Conservation (phyloP, 1,140 invertebrate species). For the Caenorhabditis inopinata region DNA sequence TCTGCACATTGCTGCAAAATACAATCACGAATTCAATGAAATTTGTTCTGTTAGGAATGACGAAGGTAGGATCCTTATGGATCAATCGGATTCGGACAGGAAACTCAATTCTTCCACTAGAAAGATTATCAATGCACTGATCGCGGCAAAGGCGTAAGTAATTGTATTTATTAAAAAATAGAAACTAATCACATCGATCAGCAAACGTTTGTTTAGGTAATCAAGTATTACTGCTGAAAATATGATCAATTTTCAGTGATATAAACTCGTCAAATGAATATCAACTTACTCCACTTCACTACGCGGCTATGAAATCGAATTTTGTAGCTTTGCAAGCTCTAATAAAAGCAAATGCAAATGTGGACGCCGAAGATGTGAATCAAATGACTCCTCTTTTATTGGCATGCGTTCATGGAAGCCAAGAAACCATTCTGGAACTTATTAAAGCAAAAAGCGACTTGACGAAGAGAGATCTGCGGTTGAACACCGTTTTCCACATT, state of each 20-base stretch:
- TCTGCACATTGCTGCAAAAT: slow-evolving; percentile 67
- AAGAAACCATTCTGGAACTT: neutral
- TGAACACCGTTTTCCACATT: slow-evolving; percentile 41
- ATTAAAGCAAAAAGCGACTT: neutral
- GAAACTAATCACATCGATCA: too few relatives aligned
- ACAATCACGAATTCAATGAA: slow-evolving; percentile 65
- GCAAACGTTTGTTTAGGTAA: neutral
- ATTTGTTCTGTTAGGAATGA: neutral
- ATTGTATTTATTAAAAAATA: too few relatives aligned
- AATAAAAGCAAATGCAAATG: slow-evolving; percentile 59
- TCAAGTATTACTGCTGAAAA: neutral
- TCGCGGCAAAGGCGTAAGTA: slow-evolving; percentile 20
- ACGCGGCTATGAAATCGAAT: slow-evolving; percentile 67
- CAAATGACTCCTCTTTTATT: slow-evolving; percentile 22
- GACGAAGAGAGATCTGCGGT: neutral
- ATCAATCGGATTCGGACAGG: neutral
- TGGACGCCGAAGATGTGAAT: slow-evolving; percentile 9
- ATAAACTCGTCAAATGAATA: slow-evolving; percentile 65
- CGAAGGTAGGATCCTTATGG: neutral
- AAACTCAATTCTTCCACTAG: neutral
- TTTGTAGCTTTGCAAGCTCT: slow-evolving; percentile 62
- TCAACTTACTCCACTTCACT: slow-evolving; percentile 67
- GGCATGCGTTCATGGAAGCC: slow-evolving; percentile 24
- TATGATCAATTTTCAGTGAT: slow-evolving; percentile 56
- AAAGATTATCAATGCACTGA: slow-evolving; percentile 55